phyloP scores from a whole-genome alignment of 1,140 invertebrate genomes.

The Saccostrea echinata region DNA sequence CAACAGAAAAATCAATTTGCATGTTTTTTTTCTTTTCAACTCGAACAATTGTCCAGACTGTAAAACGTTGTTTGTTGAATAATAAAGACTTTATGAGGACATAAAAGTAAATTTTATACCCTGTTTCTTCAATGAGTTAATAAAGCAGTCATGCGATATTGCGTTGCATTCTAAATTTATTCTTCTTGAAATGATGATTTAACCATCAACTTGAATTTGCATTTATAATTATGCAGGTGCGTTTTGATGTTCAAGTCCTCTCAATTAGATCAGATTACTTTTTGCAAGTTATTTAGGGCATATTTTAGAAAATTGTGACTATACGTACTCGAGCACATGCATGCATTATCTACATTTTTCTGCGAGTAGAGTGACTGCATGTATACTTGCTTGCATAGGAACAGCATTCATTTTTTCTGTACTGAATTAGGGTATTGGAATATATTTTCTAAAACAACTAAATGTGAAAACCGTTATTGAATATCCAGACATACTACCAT shows the following conservation, averaged over 20 bases:
- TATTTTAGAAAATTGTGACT: background rate
- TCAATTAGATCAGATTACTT: background rate
- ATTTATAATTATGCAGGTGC: background rate
- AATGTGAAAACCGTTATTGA: no score
- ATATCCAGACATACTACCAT: no score
- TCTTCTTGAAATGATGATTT: background rate
- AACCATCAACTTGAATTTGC: background rate
- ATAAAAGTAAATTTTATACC: conserved; percentile 2
- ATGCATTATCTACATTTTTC: background rate
- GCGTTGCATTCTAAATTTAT: background rate
- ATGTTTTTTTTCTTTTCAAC: background rate
- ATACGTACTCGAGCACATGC: background rate
- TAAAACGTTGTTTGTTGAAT: background rate
- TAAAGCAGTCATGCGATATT: conserved; percentile 14
- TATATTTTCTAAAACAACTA: no score
- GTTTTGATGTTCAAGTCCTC: background rate
- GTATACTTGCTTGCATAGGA: no score
- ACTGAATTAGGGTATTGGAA: no score
- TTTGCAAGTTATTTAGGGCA: background rate
- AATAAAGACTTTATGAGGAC: background rate
- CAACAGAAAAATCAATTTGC: conserved; percentile 18
- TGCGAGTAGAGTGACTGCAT: background rate
- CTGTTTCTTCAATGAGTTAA: background rate
- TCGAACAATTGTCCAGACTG: background rate
- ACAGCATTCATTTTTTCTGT: no score